Evolutionary conservation across 2,888 invertebrate species (phyloP), one percentile per base, ranked within the genome.

Genomic region (Helobdella robusta): DNA sequence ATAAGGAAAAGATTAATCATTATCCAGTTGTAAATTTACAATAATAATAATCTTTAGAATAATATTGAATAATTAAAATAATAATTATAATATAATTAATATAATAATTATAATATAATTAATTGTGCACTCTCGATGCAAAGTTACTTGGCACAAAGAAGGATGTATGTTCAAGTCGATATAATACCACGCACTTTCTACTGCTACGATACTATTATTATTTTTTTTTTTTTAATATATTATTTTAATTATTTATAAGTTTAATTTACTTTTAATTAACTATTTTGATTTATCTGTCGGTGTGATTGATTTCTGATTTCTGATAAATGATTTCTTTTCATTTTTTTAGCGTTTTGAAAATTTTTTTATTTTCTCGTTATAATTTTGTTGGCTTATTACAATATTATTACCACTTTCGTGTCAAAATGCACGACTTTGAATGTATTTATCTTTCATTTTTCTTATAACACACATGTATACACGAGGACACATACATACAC

Each of bases 121-220:
- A n/a, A n/a, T n/a, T n/a, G n/a, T n/a, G n/a, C n/a, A n/a, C n/a
- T 34, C 61, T 32, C 58, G 20, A 15, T 23, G 30, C 28, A 36
- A 60, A 71, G 71, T 68, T 71, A 40, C 68, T 71, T 59, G 71
- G 71, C 65, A 70, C 70, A 32, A 70, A 70, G 44, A 70, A 69
- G 65, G 71, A 71, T 68, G 71, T 71, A 68, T 70, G 71, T 69
- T 30, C 32, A n/a, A 11, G n/a, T n/a, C 44, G 11, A 40, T 15
- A 15, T 40, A 40, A 40, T 11, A 15, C 44, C 44, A 40, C 11
- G 44, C 44, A 40, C 11, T 40, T 11, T 40, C n/a, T n/a, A 40
- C 44, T 11, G n/a, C n/a, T 40, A 40, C 44, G 11, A 40, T 8
- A 25, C 28, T 25, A 32, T 30, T 25, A 30, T 58, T 58, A 8